Base-by-base conservation (phyloP, 2,888 invertebrate species). In the Pseudolycoriella hygida region DNA sequence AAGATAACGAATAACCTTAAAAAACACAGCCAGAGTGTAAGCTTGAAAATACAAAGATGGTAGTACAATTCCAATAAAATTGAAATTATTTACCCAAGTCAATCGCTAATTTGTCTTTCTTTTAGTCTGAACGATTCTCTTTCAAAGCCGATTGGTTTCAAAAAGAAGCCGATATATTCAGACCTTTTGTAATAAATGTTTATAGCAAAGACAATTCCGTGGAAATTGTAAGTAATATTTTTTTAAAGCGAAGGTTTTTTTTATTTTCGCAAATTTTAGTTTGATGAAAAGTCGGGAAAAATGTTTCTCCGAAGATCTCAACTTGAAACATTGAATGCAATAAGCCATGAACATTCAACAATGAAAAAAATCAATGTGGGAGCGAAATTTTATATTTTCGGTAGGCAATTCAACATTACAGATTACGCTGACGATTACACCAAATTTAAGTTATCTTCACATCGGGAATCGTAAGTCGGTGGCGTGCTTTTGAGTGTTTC, bases 101-200 rank as follows among this genome's bases (percentile, higher is more conserved):
- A n/a, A n/a, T n/a, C n/a, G n/a, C n/a, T n/a, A n/a, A n/a, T n/a
- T n/a, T n/a, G n/a, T n/a, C n/a, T n/a, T n/a, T n/a, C n/a, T n/a
- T n/a, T n/a, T 38, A 38, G 5, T 38, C 41, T 11, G 46, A 61
- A 44, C 59, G 64, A 42, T 60, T 67, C 51, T 58, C 64, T 30
- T 85, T 86, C 62, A 61, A 76, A 47, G 83, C 82, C 2, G 88
- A 90, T 67, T 93, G 89, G 89, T 87, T 78, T 58, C 92, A 92
- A 59, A 74, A 77, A 52, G 77, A 82, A 55, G 79, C 86, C 0
- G 76, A 76, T 37, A 70, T 82, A 14, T 65, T 77, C 17, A 77
- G 83, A 54, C 76, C 76, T 50, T 90, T 86, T 61, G 71, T 77
- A 55, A 64, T 92, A 42, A 78, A 79, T 54, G 92, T 73, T 60